A percentile compares a stretch with the other conserved stretches of the same genome.
Evolutionary conservation across 2,888 invertebrate genomes (phyloP).

Genomic region (Macaria liturata): DNA sequence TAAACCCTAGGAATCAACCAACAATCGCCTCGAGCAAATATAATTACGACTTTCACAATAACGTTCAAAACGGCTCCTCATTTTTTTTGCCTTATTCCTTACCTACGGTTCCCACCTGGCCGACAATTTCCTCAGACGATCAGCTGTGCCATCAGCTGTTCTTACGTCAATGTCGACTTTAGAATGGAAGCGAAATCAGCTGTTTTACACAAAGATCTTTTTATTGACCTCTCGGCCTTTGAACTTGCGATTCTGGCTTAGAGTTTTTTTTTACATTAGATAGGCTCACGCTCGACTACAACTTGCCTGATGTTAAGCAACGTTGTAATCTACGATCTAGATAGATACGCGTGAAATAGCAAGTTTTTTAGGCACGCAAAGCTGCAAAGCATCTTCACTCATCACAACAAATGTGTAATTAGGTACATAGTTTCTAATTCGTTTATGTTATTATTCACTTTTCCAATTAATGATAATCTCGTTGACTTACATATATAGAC

Average conservation of each 20-base stretch:
- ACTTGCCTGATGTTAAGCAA: too few species aligned
- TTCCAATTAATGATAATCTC: too few species aligned
- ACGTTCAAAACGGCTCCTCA: slow-evolving; percentile 12
- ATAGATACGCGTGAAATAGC: too few species aligned
- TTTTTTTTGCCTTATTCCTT: slow-evolving; percentile 11
- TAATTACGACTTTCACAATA: slow-evolving; percentile 8
- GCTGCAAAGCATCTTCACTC: too few species aligned
- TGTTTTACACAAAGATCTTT: slow-evolving; percentile 9
- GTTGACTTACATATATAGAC: too few species aligned
- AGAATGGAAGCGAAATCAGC: slow-evolving; percentile 9
- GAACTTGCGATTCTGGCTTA: not conserved
- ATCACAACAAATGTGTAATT: too few species aligned
- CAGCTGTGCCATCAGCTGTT: slow-evolving; percentile 41
- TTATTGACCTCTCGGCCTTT: not conserved
- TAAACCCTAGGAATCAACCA: not conserved
- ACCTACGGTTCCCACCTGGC: slow-evolving; percentile 30
- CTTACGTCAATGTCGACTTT: slow-evolving; percentile 20
- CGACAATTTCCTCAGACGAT: slow-evolving; percentile 24
- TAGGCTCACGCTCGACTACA: too few species aligned
- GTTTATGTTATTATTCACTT: too few species aligned
- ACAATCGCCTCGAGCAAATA: slow-evolving; percentile 7
- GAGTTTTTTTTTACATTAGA: too few species aligned
- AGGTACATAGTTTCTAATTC: too few species aligned
- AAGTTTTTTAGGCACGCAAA: too few species aligned
- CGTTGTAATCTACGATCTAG: too few species aligned